These are phyloP conservation scores for Tetraodon nigroviridis DNA, from an alignment of 2,113 vertebrate species.

Conservation along the genomic window DNA sequence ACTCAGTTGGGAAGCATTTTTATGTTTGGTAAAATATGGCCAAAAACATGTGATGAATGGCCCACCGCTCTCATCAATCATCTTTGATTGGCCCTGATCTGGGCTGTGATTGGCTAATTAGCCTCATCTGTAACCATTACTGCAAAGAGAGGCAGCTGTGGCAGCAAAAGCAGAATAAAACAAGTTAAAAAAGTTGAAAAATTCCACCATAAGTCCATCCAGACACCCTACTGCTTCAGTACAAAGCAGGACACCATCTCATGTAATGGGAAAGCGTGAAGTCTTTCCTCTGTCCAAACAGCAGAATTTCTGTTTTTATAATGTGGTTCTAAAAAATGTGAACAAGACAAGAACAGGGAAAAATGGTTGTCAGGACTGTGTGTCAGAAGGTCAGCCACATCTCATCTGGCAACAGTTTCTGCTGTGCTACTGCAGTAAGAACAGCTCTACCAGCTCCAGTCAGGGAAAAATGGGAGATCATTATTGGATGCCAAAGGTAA, in stretches of 20 bases:
- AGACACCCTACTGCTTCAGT: slow-evolving; percentile 43
- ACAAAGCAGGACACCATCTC: slow-evolving; percentile 47
- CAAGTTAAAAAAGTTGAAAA: slow-evolving; percentile 62
- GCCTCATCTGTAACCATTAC: slow-evolving; percentile 61
- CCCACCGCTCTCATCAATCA: slow-evolving; percentile 39
- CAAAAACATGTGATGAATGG: slow-evolving; percentile 52
- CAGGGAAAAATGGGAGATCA: slow-evolving; percentile 29
- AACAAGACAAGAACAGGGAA: slow-evolving; percentile 31
- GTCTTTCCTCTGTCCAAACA: not conserved
- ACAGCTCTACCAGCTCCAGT: slow-evolving; percentile 17
- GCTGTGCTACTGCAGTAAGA: slow-evolving; percentile 10
- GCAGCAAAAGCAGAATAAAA: slow-evolving; percentile 36
- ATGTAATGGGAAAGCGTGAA: not conserved
- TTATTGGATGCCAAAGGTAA: no score
- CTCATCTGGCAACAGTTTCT: slow-evolving; percentile 65
- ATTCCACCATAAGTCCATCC: slow-evolving; percentile 46
- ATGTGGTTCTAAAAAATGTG: not conserved
- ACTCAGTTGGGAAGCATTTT: slow-evolving; percentile 24
- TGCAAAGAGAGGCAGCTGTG: slow-evolving; percentile 41
- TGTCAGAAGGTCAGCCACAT: slow-evolving; percentile 48
- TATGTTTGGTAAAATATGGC: not conserved
- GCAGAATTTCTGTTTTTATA: not conserved
- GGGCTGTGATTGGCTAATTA: slow-evolving; percentile 56
- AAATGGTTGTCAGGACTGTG: slow-evolving; percentile 3
- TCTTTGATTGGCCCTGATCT: slow-evolving; percentile 58